Conservation (phyloP, 2,113 vertebrate genomes). For the Sphaerodactylus townsendi region DNA sequence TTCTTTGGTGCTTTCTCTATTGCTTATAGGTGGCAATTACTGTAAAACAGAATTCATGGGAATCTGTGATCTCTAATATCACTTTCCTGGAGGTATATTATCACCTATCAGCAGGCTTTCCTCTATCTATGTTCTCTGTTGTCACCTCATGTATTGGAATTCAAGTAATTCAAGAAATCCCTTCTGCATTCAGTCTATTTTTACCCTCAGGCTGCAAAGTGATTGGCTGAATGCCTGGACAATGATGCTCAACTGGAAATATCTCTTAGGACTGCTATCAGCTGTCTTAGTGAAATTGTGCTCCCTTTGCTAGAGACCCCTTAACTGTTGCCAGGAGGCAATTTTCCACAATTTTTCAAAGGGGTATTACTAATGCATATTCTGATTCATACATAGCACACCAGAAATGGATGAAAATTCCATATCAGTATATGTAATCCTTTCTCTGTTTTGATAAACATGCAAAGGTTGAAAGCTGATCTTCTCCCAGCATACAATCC, state of each 20-base stretch:
- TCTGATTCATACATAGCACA: neutral
- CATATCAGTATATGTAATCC: neutral
- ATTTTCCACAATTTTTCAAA: constrained; percentile 3
- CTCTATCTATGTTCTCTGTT: constrained; percentile 23
- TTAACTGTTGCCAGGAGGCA: constrained; percentile 37
- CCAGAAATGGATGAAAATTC: neutral
- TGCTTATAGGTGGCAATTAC: neutral
- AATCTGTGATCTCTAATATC: constrained; percentile 9
- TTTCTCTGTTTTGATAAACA: constrained; percentile 4
- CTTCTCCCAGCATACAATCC: neutral
- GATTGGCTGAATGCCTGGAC: constrained; percentile 41
- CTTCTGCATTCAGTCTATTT: constrained; percentile 34
- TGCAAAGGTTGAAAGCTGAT: neutral
- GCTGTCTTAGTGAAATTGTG: constrained; percentile 17
- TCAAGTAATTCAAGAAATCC: constrained; percentile 43
- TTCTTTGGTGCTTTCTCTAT: neutral
- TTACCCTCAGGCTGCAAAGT: constrained; percentile 41
- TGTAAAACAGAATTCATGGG: constrained; percentile 30
- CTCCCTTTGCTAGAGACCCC: constrained; percentile 17
- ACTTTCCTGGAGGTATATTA: constrained; percentile 39
- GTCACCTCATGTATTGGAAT: constrained; percentile 31
- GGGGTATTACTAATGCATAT: neutral
- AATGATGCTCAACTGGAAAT: constrained; percentile 38
- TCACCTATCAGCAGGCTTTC: constrained; percentile 25
- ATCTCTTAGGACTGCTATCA: constrained; percentile 38